Conservation (phyloP, 2,113 vertebrate genomes). For the Potamarius usumacintae region DNA sequence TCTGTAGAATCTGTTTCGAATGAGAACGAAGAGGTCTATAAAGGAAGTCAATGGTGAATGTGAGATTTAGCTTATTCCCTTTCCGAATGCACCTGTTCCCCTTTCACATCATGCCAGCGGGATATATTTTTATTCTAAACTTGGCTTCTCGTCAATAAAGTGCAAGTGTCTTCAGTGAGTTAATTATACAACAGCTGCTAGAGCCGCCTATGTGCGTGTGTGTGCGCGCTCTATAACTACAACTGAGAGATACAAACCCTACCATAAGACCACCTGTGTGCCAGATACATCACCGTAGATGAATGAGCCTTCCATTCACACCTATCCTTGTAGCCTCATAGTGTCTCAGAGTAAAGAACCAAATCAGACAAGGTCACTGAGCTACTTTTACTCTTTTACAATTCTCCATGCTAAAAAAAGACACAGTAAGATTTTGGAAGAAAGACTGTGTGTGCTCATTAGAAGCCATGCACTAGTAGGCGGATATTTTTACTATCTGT, state of each 20-base stretch:
- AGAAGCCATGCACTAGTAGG: background rate
- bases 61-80: background rate
- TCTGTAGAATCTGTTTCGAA: background rate
- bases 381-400: slow-evolving; percentile 37
- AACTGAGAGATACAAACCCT: slow-evolving; percentile 24
- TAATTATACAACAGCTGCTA: slow-evolving; percentile 33
- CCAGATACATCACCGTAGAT: slow-evolving; percentile 51
- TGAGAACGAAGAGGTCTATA: background rate
- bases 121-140: slow-evolving; percentile 1
- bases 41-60: background rate
- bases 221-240: slow-evolving; percentile 19
- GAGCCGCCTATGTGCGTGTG: background rate
- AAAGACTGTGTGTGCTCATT: background rate
- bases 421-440: background rate
- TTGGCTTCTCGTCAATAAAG: background rate
- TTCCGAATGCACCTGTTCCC: background rate
- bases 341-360: slow-evolving; percentile 37
- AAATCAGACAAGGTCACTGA: slow-evolving; percentile 30
- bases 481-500: too few relatives aligned
- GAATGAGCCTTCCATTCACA: slow-evolving; percentile 29
- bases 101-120: background rate
- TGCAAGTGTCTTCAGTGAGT: slow-evolving; percentile 3
- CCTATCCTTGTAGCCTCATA: slow-evolving; percentile 27
- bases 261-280: slow-evolving; percentile 38
- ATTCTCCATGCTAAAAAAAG: slow-evolving; percentile 23